A percentile compares a stretch with the other conserved stretches of the same genome.
phyloP scores from a whole-genome alignment of 2,888 invertebrate genomes.

The Drosophila pegasa region DNA sequence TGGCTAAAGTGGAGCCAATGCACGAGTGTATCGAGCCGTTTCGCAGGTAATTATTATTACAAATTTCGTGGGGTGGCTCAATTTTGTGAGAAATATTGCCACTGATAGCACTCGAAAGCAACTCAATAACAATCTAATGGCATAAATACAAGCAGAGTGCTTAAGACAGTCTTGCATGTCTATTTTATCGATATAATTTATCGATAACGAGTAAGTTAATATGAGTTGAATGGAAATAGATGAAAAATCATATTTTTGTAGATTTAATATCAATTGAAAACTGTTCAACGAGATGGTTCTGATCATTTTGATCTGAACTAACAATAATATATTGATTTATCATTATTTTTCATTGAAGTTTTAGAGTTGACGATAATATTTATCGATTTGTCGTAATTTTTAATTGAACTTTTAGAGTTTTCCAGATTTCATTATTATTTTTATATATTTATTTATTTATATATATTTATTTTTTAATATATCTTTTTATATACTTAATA shows the following conservation, averaged over 20 bases:
- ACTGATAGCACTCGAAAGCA: background rate
- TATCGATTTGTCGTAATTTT: background rate
- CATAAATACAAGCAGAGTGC: background rate
- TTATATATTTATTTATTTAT: background rate
- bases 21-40: conserved; percentile 1
- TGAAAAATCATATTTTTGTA: background rate
- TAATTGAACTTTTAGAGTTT: background rate
- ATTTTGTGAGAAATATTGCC: conserved; percentile 1
- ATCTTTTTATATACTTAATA: too few species aligned
- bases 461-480: background rate
- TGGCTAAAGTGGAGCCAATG: conserved; percentile 30
- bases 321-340: background rate
- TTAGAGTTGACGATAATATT: background rate
- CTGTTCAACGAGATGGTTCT: too few species aligned
- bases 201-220: background rate
- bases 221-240: background rate
- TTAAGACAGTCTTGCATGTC: background rate
- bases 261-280: background rate
- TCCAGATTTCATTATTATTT: background rate
- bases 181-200: background rate
- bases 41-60: conserved; percentile 36
- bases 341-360: too few species aligned
- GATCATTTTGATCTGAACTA: background rate
- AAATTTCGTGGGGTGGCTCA: conserved; percentile 20
- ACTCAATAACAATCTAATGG: background rate